These are phyloP conservation scores for Gephyroberyx darwinii DNA, from an alignment of 2,797 vertebrate genomes.

Conservation along the genomic window DNA sequence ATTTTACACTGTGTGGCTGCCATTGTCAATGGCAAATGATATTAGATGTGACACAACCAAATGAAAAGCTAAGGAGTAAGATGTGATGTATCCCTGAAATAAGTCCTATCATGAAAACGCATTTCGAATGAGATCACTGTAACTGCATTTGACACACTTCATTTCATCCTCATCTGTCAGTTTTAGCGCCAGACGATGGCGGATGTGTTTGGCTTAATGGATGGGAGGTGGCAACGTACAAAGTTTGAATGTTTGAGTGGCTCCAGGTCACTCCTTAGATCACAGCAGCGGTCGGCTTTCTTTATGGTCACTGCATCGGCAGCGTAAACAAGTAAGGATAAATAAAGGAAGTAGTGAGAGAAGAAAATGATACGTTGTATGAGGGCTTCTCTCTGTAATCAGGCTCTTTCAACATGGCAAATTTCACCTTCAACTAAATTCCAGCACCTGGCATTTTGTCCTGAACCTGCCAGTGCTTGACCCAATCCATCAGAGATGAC, in stretches of 20 bases:
- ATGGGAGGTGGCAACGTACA: constrained; percentile 79
- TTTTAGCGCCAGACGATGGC: constrained; percentile 80
- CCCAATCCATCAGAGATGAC: neutral
- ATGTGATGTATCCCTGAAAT: constrained; percentile 85
- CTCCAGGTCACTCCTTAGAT: constrained; percentile 47
- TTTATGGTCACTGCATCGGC: constrained; percentile 16
- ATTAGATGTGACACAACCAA: constrained; percentile 87
- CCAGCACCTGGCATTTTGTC: neutral
- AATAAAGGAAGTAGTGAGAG: neutral
- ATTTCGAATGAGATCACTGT: constrained; percentile 83
- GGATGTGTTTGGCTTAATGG: constrained; percentile 85
- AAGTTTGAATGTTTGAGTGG: constrained; percentile 74
- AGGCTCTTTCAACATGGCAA: neutral
- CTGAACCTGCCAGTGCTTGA: neutral
- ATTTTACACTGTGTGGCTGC: constrained; percentile 84
- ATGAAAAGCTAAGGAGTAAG: constrained; percentile 86
- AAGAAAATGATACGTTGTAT: neutral
- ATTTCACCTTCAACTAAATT: neutral
- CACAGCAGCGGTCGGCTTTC: neutral
- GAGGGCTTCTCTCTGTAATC: neutral
- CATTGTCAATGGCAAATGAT: constrained; percentile 79
- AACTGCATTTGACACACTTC: constrained; percentile 87
- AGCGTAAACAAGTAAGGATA: constrained; percentile 6
- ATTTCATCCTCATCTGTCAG: constrained; percentile 91
- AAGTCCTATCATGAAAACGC: constrained; percentile 83